A percentile compares a stretch with the other conserved stretches of the same genome.
phyloP scores from a whole-genome alignment of 2,113 vertebrate genomes.

The Lophura nycthemera region DNA sequence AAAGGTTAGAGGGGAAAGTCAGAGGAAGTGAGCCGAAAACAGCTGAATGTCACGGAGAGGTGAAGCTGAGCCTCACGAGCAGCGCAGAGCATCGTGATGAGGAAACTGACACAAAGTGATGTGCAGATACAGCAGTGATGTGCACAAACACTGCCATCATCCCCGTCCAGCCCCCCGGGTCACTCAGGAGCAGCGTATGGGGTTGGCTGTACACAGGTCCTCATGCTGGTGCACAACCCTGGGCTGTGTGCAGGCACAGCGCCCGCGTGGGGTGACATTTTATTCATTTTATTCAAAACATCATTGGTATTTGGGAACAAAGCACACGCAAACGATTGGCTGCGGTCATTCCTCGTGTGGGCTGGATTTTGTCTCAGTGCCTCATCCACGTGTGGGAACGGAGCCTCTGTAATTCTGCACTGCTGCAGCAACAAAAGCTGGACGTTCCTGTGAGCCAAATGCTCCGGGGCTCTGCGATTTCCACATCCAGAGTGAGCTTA shows the following conservation, averaged over 20 bases:
- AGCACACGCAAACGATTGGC: fast-evolving
- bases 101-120: background rate
- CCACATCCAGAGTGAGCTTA: background rate
- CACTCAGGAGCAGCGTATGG: background rate
- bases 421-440: background rate
- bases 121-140: background rate
- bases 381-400: background rate
- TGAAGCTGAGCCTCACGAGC: slow-evolving; percentile 33
- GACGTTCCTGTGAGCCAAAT: background rate
- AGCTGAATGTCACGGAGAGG: slow-evolving; percentile 37
- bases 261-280: background rate
- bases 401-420: background rate
- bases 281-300: fast-evolving
- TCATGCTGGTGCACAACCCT: background rate
- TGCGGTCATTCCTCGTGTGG: fast-evolving
- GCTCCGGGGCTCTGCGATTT: background rate
- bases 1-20: slow-evolving; percentile 54
- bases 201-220: background rate
- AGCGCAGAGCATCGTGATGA: background rate
- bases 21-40: slow-evolving; percentile 40
- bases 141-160: background rate
- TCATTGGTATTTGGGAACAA: background rate
- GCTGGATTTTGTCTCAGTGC: background rate
- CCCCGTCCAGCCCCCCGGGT: background rate
- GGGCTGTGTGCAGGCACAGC: background rate